Evolutionary conservation across 2,888 invertebrate species (phyloP).

Genomic region (Drosophila mimetica): DNA sequence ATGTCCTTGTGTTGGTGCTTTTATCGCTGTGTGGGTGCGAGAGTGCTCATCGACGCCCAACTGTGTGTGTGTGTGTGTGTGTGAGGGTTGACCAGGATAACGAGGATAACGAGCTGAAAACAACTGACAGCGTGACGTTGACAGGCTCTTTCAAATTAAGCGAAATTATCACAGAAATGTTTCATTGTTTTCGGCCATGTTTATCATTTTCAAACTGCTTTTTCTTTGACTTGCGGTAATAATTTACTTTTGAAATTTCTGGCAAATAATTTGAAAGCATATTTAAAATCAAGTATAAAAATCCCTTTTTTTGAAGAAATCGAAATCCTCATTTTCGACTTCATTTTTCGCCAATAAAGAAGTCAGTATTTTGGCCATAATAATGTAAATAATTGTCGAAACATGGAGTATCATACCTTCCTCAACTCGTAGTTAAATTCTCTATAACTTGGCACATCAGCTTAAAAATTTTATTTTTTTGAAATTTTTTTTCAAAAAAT

Average conservation of each 20-base stretch:
- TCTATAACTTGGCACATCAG: no score
- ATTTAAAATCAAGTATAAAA: no score
- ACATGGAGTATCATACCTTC: no score
- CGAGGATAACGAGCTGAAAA: conserved; percentile 36
- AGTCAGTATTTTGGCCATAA: no score
- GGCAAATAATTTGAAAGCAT: no score
- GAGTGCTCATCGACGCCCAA: conserved; percentile 21
- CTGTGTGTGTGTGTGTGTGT: conserved; percentile 27
- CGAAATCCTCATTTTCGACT: no score
- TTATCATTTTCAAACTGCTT: not conserved
- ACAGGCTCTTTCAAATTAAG: conserved; percentile 80
- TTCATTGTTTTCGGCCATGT: not conserved
- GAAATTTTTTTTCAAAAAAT: no score
- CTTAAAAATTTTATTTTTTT: no score
- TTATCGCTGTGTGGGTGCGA: conserved; percentile 13
- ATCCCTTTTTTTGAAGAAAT: no score
- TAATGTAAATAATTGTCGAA: no score
- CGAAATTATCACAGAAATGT: conserved; percentile 46
- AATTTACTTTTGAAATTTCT: not conserved
- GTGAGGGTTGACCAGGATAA: conserved; percentile 67
- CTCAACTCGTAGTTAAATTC: no score
- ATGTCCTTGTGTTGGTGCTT: conserved; percentile 35
- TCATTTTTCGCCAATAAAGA: no score
- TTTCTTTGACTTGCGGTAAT: not conserved
- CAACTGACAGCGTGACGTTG: conserved; percentile 53